These are phyloP conservation scores for Hemibagrus guttatus DNA, from an alignment of 2,797 vertebrate genomes.

Conservation along the genomic window DNA sequence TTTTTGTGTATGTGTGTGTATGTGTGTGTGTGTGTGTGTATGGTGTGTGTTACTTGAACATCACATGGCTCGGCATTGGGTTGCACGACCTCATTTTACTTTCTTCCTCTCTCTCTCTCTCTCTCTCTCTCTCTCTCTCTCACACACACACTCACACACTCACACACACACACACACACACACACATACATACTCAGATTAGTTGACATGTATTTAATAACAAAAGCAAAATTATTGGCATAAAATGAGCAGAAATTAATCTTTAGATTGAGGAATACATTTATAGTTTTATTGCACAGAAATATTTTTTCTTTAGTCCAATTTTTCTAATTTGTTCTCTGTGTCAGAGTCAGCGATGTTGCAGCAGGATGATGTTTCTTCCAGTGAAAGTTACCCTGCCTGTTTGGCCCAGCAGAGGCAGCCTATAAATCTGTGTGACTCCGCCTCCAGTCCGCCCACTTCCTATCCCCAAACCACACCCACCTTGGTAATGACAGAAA, in stretches of 20 bases:
- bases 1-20: not conserved
- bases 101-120: constrained; percentile 51
- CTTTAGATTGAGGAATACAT: not conserved
- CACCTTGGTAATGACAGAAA: constrained; percentile 66
- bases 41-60: constrained; percentile 56
- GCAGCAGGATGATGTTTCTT: constrained; percentile 42
- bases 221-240: not conserved
- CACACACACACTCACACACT: constrained; percentile 26
- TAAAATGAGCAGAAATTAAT: too few species aligned
- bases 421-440: constrained; percentile 43
- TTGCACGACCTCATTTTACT: constrained; percentile 60
- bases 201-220: not conserved
- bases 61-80: constrained; percentile 43
- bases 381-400: constrained; percentile 16
- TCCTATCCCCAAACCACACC: constrained; percentile 42
- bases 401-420: constrained; percentile 52
- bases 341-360: constrained; percentile 49
- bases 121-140: constrained; percentile 21
- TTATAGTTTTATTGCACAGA: not conserved
- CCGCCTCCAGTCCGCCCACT: constrained; percentile 64
- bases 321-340: constrained; percentile 16
- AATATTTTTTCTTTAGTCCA: not conserved
- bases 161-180: constrained; percentile 43
- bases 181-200: constrained; percentile 35
- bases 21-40: constrained; percentile 5